Conservation (phyloP, 2,113 vertebrate species). For the Gymnorhina tibicen region DNA sequence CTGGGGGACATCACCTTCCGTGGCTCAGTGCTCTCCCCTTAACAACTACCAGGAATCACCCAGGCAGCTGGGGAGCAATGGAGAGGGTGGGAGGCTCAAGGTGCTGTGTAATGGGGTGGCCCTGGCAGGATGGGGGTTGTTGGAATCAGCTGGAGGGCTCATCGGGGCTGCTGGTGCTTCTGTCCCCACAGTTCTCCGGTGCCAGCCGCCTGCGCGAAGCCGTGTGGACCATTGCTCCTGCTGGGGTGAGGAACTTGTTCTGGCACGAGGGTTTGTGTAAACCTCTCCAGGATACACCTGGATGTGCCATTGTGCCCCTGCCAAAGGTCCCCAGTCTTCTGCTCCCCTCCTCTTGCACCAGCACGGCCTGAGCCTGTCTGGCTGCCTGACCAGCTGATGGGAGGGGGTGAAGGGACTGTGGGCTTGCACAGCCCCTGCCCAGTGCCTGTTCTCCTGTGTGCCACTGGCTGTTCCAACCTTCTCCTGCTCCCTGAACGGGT, state of each 20-base stretch:
- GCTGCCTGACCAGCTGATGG: background rate
- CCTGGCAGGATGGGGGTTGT: background rate
- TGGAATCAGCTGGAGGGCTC: background rate
- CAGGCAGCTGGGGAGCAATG: background rate
- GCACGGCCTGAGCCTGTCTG: background rate
- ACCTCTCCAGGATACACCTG: background rate
- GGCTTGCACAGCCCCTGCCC: background rate
- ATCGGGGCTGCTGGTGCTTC: accelerated
- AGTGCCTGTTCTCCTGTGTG: background rate
- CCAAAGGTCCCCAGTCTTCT: background rate
- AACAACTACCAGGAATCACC: accelerated
- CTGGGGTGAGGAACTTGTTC: background rate
- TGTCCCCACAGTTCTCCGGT: background rate
- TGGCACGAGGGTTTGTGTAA: accelerated
- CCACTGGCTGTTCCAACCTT: background rate
- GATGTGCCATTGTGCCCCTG: accelerated
- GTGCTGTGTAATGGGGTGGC: background rate
- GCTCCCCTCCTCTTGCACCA: background rate
- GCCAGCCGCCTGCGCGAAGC: background rate
- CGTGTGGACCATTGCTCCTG: background rate
- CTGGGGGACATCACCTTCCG: background rate
- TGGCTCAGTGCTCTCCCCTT: background rate
- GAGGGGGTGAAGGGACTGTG: background rate
- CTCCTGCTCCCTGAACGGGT: background rate
- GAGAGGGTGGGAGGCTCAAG: background rate